Percentiles rank a stretch among this genome's conserved stretches.
Conservation (phyloP, 2,113 vertebrate species). For the Solea solea region DNA sequence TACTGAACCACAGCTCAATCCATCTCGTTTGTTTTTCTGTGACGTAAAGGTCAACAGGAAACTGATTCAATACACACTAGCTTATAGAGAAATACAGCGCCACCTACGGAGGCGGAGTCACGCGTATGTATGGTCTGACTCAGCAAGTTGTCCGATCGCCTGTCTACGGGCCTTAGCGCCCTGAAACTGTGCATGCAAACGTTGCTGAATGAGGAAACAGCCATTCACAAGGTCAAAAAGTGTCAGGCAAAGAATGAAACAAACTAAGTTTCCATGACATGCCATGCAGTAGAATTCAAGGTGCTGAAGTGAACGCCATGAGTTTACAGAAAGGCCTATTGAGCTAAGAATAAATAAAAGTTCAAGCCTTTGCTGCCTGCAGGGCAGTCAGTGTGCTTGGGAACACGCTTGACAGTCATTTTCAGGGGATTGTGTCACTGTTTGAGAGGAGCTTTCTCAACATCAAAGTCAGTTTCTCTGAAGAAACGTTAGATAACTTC, state of each 20-base stretch:
- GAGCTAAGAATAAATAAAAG: constrained; percentile 55
- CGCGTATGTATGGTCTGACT: too few species aligned
- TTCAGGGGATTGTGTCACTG: constrained; percentile 69
- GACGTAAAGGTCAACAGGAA: too few species aligned
- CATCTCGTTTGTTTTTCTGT: too few species aligned
- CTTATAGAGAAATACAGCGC: too few species aligned
- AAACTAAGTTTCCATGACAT: constrained; percentile 1
- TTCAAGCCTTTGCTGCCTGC: constrained; percentile 54
- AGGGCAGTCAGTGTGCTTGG: constrained; percentile 51
- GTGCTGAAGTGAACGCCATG: constrained; percentile 19
- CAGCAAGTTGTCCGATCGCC: too few species aligned
- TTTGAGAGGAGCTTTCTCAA: constrained; percentile 67
- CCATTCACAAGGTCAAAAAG: too few species aligned
- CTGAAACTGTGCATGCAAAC: too few species aligned
- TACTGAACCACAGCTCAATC: too few species aligned
- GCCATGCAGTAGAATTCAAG: constrained; percentile 29
- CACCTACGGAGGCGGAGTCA: too few species aligned
- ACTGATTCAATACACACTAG: too few species aligned
- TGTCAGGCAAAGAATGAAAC: not conserved
- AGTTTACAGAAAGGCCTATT: constrained; percentile 30
- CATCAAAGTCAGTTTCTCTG: constrained; percentile 77
- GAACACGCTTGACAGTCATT: constrained; percentile 72
- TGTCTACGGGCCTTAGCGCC: too few species aligned
- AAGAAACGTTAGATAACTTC: constrained; percentile 77
- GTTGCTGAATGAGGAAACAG: too few species aligned